Conservation (phyloP, 2,797 vertebrate genomes). For the Crenichthys baileyi region DNA sequence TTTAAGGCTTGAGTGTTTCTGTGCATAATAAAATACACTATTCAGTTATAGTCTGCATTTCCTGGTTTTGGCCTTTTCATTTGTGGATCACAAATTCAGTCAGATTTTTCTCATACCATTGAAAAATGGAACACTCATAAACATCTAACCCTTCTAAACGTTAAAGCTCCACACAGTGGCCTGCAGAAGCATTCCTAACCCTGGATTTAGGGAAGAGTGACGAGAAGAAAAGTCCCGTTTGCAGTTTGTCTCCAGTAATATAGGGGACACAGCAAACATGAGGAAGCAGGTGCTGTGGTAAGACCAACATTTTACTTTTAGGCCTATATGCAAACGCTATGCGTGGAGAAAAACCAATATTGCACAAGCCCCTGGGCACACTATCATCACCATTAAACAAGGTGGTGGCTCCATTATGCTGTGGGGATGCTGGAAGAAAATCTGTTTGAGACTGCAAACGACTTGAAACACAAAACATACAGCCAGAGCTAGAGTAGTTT, state of each 20-base stretch:
- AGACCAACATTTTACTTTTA: neutral
- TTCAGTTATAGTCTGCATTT: conserved; percentile 13
- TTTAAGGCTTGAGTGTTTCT: conserved; percentile 55
- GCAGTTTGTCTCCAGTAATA: neutral
- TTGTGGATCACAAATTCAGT: neutral
- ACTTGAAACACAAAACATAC: no score
- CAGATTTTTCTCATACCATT: neutral
- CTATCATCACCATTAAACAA: neutral
- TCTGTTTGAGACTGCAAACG: neutral
- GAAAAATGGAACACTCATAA: neutral
- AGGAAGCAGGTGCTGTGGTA: neutral
- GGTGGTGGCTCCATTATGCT: neutral
- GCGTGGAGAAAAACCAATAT: no score
- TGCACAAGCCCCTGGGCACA: neutral
- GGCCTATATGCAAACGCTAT: neutral
- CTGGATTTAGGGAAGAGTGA: neutral
- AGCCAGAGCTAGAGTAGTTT: no score
- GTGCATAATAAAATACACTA: conserved; percentile 63
- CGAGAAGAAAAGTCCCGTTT: neutral
- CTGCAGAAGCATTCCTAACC: no score
- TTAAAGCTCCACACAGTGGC: no score
- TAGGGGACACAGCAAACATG: neutral
- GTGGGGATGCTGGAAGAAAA: neutral
- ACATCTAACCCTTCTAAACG: no score
- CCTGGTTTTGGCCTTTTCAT: conserved; percentile 14